Conservation (phyloP, 2,113 vertebrate species). For the Bujurquina vittata region DNA sequence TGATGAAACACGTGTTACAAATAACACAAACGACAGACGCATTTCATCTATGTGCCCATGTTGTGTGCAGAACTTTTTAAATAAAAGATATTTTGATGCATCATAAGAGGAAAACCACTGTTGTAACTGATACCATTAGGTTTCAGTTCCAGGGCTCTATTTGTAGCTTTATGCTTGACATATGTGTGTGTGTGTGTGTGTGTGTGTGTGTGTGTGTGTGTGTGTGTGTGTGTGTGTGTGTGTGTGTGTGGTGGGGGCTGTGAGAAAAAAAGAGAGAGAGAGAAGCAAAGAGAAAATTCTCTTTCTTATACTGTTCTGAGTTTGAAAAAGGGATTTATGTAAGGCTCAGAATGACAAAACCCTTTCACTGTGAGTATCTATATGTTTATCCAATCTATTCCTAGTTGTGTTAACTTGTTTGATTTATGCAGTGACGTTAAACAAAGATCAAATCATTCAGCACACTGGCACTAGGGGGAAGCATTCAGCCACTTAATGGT, state of each 20-base stretch:
- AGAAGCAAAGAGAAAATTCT: background rate
- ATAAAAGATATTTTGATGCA: background rate
- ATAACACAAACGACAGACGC: background rate
- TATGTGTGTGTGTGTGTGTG: background rate
- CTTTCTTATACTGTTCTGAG: background rate
- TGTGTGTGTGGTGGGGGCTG: background rate
- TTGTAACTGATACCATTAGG: background rate
- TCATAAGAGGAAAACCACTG: background rate
- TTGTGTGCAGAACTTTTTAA: background rate
- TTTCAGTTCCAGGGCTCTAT: background rate
- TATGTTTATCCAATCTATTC: background rate
- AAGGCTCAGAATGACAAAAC: background rate
- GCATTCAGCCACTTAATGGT: conserved; percentile 5
- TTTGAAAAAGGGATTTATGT: background rate
- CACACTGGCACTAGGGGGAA: conserved; percentile 32
- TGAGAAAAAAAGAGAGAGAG: background rate
- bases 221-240: too few species aligned
- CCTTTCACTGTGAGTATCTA: background rate
- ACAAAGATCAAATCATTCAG: background rate
- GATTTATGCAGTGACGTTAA: background rate
- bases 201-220: background rate
- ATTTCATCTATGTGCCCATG: background rate
- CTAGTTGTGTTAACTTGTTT: background rate
- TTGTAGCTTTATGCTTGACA: too few species aligned
- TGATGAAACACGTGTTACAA: background rate